A percentile compares a stretch with the other conserved stretches of the same genome.
These are phyloP conservation scores for Clepsis dumicolana DNA, from an alignment of 2,888 invertebrate genomes.

Conservation along the genomic window DNA sequence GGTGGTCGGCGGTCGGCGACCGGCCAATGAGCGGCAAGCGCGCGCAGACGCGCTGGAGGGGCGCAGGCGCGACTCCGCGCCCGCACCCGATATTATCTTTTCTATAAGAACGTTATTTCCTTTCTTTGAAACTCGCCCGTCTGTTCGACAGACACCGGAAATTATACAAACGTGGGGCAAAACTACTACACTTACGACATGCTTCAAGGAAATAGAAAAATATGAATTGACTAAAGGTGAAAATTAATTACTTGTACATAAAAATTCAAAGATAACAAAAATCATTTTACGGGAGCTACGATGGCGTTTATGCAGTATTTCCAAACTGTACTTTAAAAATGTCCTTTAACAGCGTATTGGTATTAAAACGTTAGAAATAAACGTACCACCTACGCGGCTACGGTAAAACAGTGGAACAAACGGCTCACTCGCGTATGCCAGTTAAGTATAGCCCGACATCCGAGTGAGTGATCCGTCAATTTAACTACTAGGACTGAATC, in stretches of 20 bases:
- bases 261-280: background rate
- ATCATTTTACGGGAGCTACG: background rate
- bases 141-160: slow-evolving; percentile 84
- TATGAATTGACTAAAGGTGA: background rate
- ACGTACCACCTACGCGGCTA: too few relatives aligned
- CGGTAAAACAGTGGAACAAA: too few relatives aligned
- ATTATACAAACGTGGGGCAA: slow-evolving; percentile 81
- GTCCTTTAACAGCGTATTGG: too few relatives aligned
- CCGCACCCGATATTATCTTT: slow-evolving; percentile 76
- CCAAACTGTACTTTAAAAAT: background rate
- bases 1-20: slow-evolving; percentile 51
- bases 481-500: too few relatives aligned
- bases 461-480: too few relatives aligned
- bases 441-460: too few relatives aligned
- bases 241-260: background rate
- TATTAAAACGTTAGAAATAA: too few relatives aligned
- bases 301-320: background rate
- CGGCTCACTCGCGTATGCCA: too few relatives aligned
- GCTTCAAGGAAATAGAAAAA: background rate
- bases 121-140: slow-evolving; percentile 79
- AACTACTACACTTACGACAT: slow-evolving; percentile 37
- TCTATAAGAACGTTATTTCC: slow-evolving; percentile 82
- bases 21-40: slow-evolving; percentile 70
- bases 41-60: slow-evolving; percentile 74
- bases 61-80: slow-evolving; percentile 65